Evolutionary conservation across 1,140 invertebrate species (phyloP).

Genomic region (Ruditapes philippinarum): DNA sequence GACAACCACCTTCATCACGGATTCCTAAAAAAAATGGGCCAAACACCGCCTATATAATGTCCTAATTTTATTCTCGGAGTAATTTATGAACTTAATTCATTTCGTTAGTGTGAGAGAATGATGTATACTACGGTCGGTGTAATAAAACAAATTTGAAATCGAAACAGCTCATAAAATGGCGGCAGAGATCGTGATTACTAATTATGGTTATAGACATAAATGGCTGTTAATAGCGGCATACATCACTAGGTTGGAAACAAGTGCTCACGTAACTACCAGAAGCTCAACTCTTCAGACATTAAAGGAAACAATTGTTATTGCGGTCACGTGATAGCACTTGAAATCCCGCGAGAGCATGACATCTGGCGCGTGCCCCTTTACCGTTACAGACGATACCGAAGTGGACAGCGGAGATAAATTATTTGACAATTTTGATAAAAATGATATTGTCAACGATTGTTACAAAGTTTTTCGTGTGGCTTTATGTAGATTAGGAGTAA

Average conservation of each 20-base stretch:
- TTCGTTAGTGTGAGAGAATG: no score
- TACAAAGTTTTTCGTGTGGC: constrained; percentile 35
- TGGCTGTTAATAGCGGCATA: constrained; percentile 16
- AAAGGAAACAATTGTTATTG: constrained; percentile 27
- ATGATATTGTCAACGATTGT: constrained; percentile 51
- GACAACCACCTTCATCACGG: no score
- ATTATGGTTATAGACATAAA: constrained; percentile 25
- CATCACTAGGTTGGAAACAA: constrained; percentile 27
- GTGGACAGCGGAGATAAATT: constrained; percentile 44
- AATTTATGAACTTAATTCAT: no score
- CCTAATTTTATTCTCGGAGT: no score
- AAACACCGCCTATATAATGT: no score
- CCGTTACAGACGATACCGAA: constrained; percentile 48
- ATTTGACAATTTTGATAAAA: constrained; percentile 62
- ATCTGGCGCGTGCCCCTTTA: constrained; percentile 64
- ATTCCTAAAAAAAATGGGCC: no score
- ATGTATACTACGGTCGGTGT: no score
- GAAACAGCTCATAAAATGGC: constrained; percentile 33
- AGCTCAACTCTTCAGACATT: constrained; percentile 40
- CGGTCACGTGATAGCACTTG: constrained; percentile 54
- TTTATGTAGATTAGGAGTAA: constrained; percentile 19
- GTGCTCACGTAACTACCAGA: constrained; percentile 28
- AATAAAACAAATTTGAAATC: constrained; percentile 2
- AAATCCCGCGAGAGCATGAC: constrained; percentile 63
- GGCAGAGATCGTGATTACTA: constrained; percentile 30